Evolutionary conservation across 30 jellyfish, hydroid and myxozoan genomes (phyloP).

Genomic region (Phacellophora camtschatica): DNA sequence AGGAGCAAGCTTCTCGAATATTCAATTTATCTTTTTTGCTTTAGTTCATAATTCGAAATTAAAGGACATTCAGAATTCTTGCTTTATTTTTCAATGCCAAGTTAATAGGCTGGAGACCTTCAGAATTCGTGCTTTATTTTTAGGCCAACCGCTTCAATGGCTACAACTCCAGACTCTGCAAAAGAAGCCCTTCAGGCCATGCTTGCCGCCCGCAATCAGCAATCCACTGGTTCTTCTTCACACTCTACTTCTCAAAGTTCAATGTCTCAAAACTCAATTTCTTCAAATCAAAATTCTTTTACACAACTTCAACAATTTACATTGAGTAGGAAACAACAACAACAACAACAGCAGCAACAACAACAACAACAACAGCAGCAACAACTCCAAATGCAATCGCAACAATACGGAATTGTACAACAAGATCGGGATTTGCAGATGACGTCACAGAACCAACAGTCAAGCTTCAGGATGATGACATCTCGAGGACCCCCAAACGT

Average conservation of each 20-base stretch:
- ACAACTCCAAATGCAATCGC: constrained; percentile 66
- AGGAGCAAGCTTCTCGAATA: too few relatives aligned
- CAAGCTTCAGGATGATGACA: constrained; percentile 49
- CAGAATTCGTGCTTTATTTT: too few relatives aligned
- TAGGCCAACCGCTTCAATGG: constrained; percentile 25
- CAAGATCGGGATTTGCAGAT: constrained; percentile 49
- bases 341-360: constrained; percentile 47
- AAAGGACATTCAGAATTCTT: too few relatives aligned
- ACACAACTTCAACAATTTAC: constrained; percentile 57
- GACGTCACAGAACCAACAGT: constrained; percentile 59
- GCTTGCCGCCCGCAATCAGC: constrained; percentile 62
- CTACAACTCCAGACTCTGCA: constrained; percentile 51
- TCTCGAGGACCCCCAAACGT: constrained; percentile 64
- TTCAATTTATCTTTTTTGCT: too few relatives aligned
- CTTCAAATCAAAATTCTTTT: constrained; percentile 12
- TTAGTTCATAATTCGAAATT: too few relatives aligned
- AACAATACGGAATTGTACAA: constrained; percentile 49
- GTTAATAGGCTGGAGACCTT: too few relatives aligned
- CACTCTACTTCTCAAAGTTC: constrained; percentile 39
- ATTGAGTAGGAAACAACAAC: constrained; percentile 46
- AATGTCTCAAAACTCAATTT: constrained; percentile 9
- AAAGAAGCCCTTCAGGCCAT: constrained; percentile 72
- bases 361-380: constrained; percentile 69
- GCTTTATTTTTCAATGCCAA: too few relatives aligned
- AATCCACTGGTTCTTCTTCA: constrained; percentile 15